Evolutionary conservation across 2,888 invertebrate species (phyloP), one percentile per base, ranked within the genome.

Genomic region (Watsonalla cultraria): DNA sequence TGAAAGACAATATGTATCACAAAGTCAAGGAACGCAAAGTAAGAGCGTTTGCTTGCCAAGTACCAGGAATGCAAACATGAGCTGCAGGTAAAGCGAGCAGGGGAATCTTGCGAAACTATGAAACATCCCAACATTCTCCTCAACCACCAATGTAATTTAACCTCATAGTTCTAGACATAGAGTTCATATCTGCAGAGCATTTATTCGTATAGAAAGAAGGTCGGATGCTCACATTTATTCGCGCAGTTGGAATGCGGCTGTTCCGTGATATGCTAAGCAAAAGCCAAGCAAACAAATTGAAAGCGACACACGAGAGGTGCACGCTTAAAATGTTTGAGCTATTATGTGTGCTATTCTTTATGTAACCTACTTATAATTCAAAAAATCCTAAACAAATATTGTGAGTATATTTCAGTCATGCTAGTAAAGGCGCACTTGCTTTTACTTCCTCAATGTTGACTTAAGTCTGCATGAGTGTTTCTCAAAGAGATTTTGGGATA

Each of bases 251-350:
- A 83, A 86, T 86, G 84, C 74, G 82, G 78, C 80, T 78, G 78
- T 82, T 78, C 78, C 74, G 78, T 80, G 82, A 86, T 89, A 85
- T 85, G 87, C 82, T 84, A 84, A 84, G 83, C 84, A 85, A 85
- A 83, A 82, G 83, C 79, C 80, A 78, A 80, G 82, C 78, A 86
- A 87, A 88, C 86, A 85, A 86, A 86, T 87, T 88, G 83, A 77
- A 72, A 73, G 74, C 72, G 76, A 74, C 77, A 72, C 74, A 75
- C 69, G 62, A 66, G 64, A 74, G 68, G 68, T 72, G 70, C 65
- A 68, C 61, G 69, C 70, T 72, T 71, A 74, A 74, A 74, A 72
- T 72, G 71, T 77, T 76, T 69, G 11, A 42, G 42, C 11, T 8
- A 42, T 42, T 42, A 24, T 24, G 24, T 24, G 24, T 24, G 24